Percentiles rank a stretch among this genome's conserved stretches.
phyloP scores from a whole-genome alignment of 2,113 vertebrate species.

The Lanius ludovicianus region DNA sequence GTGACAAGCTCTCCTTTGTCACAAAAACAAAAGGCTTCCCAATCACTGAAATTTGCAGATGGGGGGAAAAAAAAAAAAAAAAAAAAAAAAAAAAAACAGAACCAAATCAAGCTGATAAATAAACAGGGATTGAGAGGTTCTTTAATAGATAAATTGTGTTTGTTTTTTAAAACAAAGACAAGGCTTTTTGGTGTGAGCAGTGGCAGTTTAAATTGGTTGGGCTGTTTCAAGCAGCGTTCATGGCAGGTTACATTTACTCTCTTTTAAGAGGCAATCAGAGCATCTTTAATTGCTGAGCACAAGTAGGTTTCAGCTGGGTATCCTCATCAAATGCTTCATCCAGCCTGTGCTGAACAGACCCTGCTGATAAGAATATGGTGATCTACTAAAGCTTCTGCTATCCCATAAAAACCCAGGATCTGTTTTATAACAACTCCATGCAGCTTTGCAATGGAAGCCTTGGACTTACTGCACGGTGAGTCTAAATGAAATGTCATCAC shows the following conservation, averaged over 20 bases:
- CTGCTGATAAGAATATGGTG: neutral
- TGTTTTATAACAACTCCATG: neutral
- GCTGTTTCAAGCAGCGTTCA: neutral
- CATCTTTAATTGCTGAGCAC: slow-evolving; percentile 20
- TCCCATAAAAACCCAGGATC: slow-evolving; percentile 6
- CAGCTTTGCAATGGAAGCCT: neutral
- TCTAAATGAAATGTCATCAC: neutral
- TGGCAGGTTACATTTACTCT: neutral
- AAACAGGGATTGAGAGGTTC: neutral
- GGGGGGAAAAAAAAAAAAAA: neutral
- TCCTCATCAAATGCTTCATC: neutral
- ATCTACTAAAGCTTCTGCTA: slow-evolving; percentile 26
- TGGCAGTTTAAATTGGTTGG: neutral
- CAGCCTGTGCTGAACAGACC: neutral
- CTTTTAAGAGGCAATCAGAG: slow-evolving; percentile 33
- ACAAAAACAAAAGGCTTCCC: neutral
- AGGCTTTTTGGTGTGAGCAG: neutral
- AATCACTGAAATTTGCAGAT: neutral
- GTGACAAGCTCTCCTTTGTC: neutral
- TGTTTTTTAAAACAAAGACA: neutral
- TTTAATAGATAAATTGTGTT: neutral
- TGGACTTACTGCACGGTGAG: neutral
- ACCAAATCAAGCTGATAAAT: neutral
- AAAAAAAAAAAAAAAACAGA: neutral
- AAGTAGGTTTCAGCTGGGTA: neutral